These are phyloP conservation scores for Cyclopterus lumpus DNA, from an alignment of 2,797 vertebrate genomes.

Conservation along the genomic window DNA sequence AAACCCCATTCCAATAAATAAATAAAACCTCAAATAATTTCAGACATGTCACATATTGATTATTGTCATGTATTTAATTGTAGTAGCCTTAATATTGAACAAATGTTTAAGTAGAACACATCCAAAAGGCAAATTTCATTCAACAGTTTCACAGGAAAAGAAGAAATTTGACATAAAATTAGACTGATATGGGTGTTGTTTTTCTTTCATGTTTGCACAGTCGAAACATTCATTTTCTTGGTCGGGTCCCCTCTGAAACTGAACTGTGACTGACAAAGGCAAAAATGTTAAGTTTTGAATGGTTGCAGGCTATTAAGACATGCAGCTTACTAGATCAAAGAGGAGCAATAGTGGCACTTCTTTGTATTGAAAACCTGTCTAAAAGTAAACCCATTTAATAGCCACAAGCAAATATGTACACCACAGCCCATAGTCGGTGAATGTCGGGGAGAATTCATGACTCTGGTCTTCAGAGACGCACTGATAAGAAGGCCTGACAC, in stretches of 20 bases:
- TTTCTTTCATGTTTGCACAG: conserved; percentile 62
- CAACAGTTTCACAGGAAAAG: conserved; percentile 67
- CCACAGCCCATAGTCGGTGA: conserved; percentile 44
- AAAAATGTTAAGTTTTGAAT: conserved; percentile 74
- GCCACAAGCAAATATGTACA: conserved; percentile 76
- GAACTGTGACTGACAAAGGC: conserved; percentile 71
- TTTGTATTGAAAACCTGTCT: conserved; percentile 53
- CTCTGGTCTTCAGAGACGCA: conserved; percentile 50
- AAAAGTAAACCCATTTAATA: conserved; percentile 57
- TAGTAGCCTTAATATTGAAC: conserved; percentile 82
- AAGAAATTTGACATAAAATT: conserved; percentile 66
- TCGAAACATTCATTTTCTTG: conserved; percentile 77
- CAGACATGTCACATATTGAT: conserved; percentile 70
- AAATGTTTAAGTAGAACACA: conserved; percentile 77
- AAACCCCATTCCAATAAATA: neutral
- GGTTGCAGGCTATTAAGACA: conserved; percentile 79
- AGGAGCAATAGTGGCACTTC: conserved; percentile 64
- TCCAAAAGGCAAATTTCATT: conserved; percentile 75
- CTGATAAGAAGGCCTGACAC: conserved; percentile 64
- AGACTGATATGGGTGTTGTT: conserved; percentile 72
- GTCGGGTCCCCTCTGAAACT: conserved; percentile 56
- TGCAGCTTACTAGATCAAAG: conserved; percentile 73
- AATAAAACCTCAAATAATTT: conserved; percentile 5
- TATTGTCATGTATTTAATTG: conserved; percentile 76
- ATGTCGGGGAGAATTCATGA: conserved; percentile 40